A percentile compares a stretch with the other conserved stretches of the same genome.
phyloP scores from a whole-genome alignment of 2,888 invertebrate species.

The Frankliniella intonsa region DNA sequence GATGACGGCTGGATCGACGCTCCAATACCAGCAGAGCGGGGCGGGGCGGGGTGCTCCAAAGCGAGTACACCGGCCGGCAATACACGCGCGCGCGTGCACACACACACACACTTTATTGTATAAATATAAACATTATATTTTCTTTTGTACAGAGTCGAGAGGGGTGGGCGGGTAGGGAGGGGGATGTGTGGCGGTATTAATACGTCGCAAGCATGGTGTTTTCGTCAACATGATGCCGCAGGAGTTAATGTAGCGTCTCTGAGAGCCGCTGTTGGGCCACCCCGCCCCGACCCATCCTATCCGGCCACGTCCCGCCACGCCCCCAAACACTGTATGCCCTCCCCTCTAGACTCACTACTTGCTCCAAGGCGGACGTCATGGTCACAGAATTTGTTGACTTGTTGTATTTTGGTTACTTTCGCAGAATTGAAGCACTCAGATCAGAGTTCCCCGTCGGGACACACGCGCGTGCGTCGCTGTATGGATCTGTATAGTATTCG shows the following conservation, averaged over 20 bases:
- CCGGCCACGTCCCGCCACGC: not conserved
- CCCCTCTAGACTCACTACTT: not conserved
- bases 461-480: too few species aligned
- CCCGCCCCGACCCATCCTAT: not conserved
- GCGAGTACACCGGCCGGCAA: too few species aligned
- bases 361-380: not conserved
- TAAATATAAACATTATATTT: too few species aligned
- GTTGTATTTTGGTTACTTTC: too few species aligned
- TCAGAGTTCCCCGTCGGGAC: too few species aligned
- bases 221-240: not conserved
- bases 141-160: not conserved
- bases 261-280: not conserved
- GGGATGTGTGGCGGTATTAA: not conserved
- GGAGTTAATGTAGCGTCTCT: conserved; percentile 5
- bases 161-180: not conserved
- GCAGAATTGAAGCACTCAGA: too few species aligned
- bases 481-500: too few species aligned
- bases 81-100: too few species aligned
- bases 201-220: not conserved
- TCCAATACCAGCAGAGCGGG: not conserved
- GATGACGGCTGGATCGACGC: not conserved
- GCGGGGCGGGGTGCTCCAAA: too few species aligned
- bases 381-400: too few species aligned
- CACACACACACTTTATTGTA: too few species aligned
- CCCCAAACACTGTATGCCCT: too few species aligned